A percentile compares a stretch with the other conserved stretches of the same genome.
Evolutionary conservation across 2,113 vertebrate species (phyloP).

Genomic region (Pollachius pollachius): DNA sequence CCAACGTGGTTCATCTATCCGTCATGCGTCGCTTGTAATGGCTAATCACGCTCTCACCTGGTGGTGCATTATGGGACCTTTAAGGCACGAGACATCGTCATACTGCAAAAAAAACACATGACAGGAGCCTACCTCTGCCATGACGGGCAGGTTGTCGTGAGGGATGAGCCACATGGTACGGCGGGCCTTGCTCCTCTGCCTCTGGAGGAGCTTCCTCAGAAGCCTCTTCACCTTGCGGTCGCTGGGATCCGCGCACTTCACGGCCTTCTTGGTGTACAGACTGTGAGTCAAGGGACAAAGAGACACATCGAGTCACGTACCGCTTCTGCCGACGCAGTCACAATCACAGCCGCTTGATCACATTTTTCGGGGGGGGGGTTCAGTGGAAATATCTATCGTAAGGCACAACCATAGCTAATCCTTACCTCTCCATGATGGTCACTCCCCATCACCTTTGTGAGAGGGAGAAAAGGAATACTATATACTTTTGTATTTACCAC

Average conservation of each 20-base stretch:
- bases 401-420: too few relatives aligned
- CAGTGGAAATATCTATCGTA: too few relatives aligned
- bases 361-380: too few relatives aligned
- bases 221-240: constrained; percentile 77
- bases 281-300: constrained; percentile 43
- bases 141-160: constrained; percentile 73
- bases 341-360: too few relatives aligned
- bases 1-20: too few relatives aligned
- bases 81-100: neutral
- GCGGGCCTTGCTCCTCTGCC: constrained; percentile 63
- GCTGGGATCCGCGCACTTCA: constrained; percentile 78
- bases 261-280: constrained; percentile 78
- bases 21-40: too few relatives aligned
- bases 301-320: constrained; percentile 19
- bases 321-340: too few relatives aligned
- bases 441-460: too few relatives aligned
- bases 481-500: too few relatives aligned
- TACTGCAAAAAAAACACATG: neutral
- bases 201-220: constrained; percentile 71
- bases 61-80: neutral
- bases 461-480: too few relatives aligned
- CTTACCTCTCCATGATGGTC: too few relatives aligned
- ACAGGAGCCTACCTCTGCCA: constrained; percentile 67
- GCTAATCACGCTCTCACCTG: too few relatives aligned
- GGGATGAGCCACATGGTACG: constrained; percentile 70